Percentiles rank a stretch among this genome's conserved stretches.
Conservation (phyloP, 2,113 vertebrate species). For the Silurus meridionalis region DNA sequence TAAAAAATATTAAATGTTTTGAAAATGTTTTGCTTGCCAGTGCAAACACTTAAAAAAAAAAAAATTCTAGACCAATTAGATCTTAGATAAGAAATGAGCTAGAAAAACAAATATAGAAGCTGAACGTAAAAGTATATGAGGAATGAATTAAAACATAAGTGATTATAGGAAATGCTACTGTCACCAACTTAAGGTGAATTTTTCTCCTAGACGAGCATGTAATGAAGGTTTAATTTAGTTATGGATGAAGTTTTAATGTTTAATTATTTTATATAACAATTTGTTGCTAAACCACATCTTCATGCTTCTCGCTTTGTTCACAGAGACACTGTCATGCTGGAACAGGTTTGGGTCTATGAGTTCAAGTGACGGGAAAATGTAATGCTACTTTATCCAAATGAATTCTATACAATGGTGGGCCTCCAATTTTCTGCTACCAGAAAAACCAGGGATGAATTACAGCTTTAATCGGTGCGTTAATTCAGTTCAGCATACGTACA, state of each 20-base stretch:
- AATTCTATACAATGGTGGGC: too few species aligned
- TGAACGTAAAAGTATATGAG: not conserved
- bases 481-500: conserved; percentile 73
- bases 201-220: not conserved
- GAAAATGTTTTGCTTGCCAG: too few species aligned
- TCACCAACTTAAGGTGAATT: not conserved
- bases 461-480: not conserved
- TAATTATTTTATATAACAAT: too few species aligned
- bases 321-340: too few species aligned
- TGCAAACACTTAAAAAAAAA: too few species aligned
- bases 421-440: not conserved
- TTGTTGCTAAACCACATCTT: too few species aligned
- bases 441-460: not conserved
- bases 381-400: too few species aligned
- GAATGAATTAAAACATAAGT: not conserved
- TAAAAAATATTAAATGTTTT: too few species aligned
- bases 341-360: too few species aligned
- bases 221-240: not conserved
- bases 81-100: not conserved
- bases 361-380: too few species aligned
- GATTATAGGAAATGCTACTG: not conserved
- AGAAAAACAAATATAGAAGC: not conserved
- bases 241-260: too few species aligned
- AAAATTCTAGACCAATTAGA: not conserved
- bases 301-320: too few species aligned